phyloP scores from a whole-genome alignment of 2,888 invertebrate species.

The Tinea semifulvella region DNA sequence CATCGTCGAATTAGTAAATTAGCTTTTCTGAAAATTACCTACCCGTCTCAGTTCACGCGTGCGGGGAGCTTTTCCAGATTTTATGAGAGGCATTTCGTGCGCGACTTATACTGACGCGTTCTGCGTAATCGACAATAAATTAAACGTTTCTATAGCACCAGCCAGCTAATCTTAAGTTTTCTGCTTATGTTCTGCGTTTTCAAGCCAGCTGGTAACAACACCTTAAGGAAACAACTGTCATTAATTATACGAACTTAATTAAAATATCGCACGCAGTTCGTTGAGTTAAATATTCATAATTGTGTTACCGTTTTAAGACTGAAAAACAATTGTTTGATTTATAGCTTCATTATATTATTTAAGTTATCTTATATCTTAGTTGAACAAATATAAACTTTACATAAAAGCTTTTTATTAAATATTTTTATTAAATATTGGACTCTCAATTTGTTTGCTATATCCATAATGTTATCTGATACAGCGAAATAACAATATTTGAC shows the following conservation, averaged over 20 bases:
- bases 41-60: conserved; percentile 17
- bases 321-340: conserved; percentile 1
- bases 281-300: background rate
- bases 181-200: conserved; percentile 19
- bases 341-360: background rate
- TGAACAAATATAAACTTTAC: too few relatives aligned
- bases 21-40: conserved; percentile 17
- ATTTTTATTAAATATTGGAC: too few relatives aligned
- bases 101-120: conserved; percentile 31
- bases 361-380: too few relatives aligned
- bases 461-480: too few relatives aligned
- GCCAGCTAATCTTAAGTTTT: conserved; percentile 14
- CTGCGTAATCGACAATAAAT: conserved; percentile 34
- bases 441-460: too few relatives aligned
- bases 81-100: conserved; percentile 31
- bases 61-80: conserved; percentile 30
- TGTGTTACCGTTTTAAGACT: background rate
- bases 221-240: conserved; percentile 23
- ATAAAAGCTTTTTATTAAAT: too few relatives aligned
- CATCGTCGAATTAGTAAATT: conserved; percentile 16
- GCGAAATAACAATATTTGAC: too few relatives aligned
- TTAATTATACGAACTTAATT: conserved; percentile 22
- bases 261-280: conserved; percentile 10
- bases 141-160: conserved; percentile 29
- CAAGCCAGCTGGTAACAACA: conserved; percentile 19